Base-by-base conservation (phyloP, 2,888 invertebrate species). In the Agriopis marginaria region DNA sequence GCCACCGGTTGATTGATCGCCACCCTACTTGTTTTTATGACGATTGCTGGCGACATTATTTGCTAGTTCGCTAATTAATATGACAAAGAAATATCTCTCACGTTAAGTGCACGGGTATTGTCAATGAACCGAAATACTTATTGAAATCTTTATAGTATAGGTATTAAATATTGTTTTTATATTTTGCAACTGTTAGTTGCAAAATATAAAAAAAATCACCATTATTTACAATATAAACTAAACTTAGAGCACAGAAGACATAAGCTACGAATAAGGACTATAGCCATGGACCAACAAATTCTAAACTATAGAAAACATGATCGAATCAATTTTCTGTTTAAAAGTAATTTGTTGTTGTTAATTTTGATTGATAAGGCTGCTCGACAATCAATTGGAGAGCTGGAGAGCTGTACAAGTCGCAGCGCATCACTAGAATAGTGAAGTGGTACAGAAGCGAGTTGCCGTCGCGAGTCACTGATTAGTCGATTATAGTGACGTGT, bases 381-480 rank as follows among this genome's bases (percentile, higher is more conserved):
- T 65, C 51, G 63, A 45, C n/a, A 49, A 47, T 61, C 58, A 54
- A 70, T 70, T 65, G 53, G 63, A 40, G n/a, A 40, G 39, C 9
- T 39, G 7, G 39, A 39, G 17, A 58, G 51, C 60, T 50, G 59
- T 59, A 59, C 45, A 39, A 60, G 53, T 62, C 58, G 23, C 70
- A 63, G 50, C 58, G 23, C 70, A 63, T 44, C 66, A 70, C 74
- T 74, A 74, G 70, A 65, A 66, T 75, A 73, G 75, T 72, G 73
- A 71, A 14, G 68, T 71, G 70, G 75, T 7, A 49, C 50, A 50
- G 61, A 11, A 50, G 68, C 71, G 68, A 80, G 81, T 83, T 83
- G 81, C 82, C 82, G 82, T 84, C 82, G 84, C 79, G 79, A 78
- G 79, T 76, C 77, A 73, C 78, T 86, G 88, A 88, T 91, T 86